Evolutionary conservation across 2,113 vertebrate species (phyloP), one percentile per base, ranked within the genome.

Genomic region (Scytalopus superciliaris): DNA sequence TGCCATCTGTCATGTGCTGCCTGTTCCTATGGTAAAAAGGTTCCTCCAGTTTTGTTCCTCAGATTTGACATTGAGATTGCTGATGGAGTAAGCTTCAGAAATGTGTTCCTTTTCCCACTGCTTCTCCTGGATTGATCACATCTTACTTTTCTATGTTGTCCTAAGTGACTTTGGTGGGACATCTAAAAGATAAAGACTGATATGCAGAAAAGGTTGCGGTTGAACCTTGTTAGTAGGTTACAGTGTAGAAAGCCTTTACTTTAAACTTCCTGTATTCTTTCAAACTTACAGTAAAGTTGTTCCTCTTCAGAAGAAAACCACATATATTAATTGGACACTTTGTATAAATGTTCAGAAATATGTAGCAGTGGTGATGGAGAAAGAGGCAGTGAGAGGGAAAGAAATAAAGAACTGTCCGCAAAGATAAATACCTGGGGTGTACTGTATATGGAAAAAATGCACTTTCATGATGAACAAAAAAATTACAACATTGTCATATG

Each of bases 1-100:
- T 94, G 56, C 91, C 87, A 95, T 94, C 96, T 97, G 95, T 84
- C 33, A 70, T 60, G 25, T 62, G 70, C 75, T 69, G 35, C 70
- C 52, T 91, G 67, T 88, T 93, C 52, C 64, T 24, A 13, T 2
- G 1, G 40, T 40, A 83, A 69, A 86, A 91, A 70, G 42, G 35
- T 47, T 94, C 59, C 35, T 27, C 2, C 31, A 52, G 23, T 69
- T 80, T 73, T 66, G 33, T 90, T n/a, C n/a, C n/a, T n/a, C 67
- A 93, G 39, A 80, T 88, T 87, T 73, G 49, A 57, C 53, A 23
- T 9, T 90, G 72, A 90, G 72, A 55, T 4, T 77, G 59, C 23
- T 47, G 63, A 62, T 40, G 50, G 59, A 93, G 18, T 44, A 80
- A 67, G 27, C 50, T 86, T 83, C 79, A 47, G 42, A 70, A 95